Percentiles rank a stretch among this genome's conserved stretches.
phyloP scores from a whole-genome alignment of 2,888 invertebrate species.

The Cremastobaeus sp. region DNA sequence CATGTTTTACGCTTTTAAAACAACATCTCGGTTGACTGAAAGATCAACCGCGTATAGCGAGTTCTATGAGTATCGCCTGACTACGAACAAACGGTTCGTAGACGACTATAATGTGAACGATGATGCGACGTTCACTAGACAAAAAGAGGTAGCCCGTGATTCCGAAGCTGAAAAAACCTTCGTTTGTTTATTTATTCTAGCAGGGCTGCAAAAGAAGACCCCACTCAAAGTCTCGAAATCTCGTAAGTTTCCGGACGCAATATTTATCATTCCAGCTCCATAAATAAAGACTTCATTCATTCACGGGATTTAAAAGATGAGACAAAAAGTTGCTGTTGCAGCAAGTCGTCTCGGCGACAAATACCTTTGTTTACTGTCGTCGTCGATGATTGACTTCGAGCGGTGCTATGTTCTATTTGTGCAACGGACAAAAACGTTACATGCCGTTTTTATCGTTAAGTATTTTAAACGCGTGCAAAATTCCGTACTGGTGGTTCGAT shows the following conservation, averaged over 20 bases:
- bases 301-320: too few species aligned
- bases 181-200: constrained; percentile 74
- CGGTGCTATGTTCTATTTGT: constrained; percentile 24
- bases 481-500: too few species aligned
- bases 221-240: constrained; percentile 64
- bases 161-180: constrained; percentile 65
- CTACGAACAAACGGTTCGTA: constrained; percentile 26
- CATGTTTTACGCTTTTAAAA: constrained; percentile 77
- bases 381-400: constrained; percentile 18
- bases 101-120: constrained; percentile 45
- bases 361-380: constrained; percentile 22
- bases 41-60: constrained; percentile 66
- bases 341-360: constrained; percentile 46
- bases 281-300: constrained; percentile 66
- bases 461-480: too few species aligned
- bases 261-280: constrained; percentile 68
- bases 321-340: constrained; percentile 35
- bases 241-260: constrained; percentile 55
- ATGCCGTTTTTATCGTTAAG: too few species aligned
- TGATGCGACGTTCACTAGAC: constrained; percentile 44
- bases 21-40: constrained; percentile 73
- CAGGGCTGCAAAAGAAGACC: constrained; percentile 57
- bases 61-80: too few species aligned
- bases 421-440: constrained; percentile 15
- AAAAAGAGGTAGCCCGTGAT: constrained; percentile 65